Conservation (phyloP, 2,113 vertebrate species). For the Burhinus bistriatus region DNA sequence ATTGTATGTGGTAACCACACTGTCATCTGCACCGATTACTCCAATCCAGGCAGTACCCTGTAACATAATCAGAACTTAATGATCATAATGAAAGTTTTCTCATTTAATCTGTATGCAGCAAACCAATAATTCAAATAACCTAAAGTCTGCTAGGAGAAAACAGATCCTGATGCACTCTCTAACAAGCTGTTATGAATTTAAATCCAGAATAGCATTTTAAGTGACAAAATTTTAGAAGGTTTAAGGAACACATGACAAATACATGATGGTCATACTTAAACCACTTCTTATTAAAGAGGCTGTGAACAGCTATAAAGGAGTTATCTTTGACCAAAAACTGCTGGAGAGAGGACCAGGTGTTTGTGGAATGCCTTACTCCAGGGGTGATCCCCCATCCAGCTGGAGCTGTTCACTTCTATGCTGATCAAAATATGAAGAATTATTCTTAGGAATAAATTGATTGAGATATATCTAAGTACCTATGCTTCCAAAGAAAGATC, state of each 20-base stretch:
- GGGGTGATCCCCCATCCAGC: background rate
- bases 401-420: background rate
- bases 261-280: background rate
- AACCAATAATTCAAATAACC: background rate
- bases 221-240: background rate
- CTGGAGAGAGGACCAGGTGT: background rate
- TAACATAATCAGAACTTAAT: background rate
- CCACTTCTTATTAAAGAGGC: background rate
- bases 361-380: background rate
- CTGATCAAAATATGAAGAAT: background rate
- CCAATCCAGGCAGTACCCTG: slow-evolving; percentile 72
- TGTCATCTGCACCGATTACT: slow-evolving; percentile 47
- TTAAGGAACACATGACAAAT: background rate
- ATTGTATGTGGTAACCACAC: slow-evolving; percentile 47
- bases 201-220: background rate
- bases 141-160: background rate
- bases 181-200: background rate
- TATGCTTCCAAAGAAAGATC: background rate
- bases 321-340: background rate
- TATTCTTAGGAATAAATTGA: background rate
- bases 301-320: background rate
- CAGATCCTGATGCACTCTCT: background rate
- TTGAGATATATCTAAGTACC: background rate
- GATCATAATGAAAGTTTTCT: background rate
- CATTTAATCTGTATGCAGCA: background rate